phyloP scores from a whole-genome alignment of 2,888 invertebrate genomes.

The Argynnis bischoffii region DNA sequence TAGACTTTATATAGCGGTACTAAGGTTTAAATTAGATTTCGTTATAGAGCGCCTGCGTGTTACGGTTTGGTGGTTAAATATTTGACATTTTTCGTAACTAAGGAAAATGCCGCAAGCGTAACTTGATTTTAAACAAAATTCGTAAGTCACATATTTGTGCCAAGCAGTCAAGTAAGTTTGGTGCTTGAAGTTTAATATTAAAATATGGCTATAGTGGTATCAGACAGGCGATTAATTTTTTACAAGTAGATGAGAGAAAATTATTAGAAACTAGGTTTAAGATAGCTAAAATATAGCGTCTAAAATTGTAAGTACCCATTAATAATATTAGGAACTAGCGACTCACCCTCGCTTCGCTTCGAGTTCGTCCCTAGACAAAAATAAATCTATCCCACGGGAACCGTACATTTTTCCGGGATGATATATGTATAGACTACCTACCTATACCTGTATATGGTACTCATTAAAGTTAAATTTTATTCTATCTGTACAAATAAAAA shows the following conservation, averaged over 20 bases:
- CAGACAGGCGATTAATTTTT: neutral
- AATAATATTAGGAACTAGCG: too few relatives aligned
- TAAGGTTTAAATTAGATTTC: constrained; percentile 34
- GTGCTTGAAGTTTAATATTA: neutral
- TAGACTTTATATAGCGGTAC: constrained; percentile 44
- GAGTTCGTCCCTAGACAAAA: too few relatives aligned
- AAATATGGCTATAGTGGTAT: constrained; percentile 10
- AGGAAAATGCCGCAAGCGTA: constrained; percentile 11
- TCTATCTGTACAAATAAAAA: too few relatives aligned
- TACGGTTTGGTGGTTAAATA: constrained; percentile 46
- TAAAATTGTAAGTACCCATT: neutral
- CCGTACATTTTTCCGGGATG: too few relatives aligned
- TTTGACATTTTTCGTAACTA: constrained; percentile 47
- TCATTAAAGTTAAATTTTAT: too few relatives aligned
- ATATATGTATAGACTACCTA: too few relatives aligned
- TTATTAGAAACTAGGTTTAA: neutral
- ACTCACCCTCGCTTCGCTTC: too few relatives aligned
- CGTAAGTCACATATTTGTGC: neutral
- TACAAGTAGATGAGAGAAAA: neutral
- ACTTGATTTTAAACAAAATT: constrained; percentile 3
- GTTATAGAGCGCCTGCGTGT: constrained; percentile 55
- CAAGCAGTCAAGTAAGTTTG: neutral
- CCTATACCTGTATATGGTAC: too few relatives aligned
- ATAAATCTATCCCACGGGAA: too few relatives aligned
- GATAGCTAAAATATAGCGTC: neutral